These are phyloP conservation scores for Heliconius congener DNA, from an alignment of 1,140 invertebrate species.

Conservation along the genomic window DNA sequence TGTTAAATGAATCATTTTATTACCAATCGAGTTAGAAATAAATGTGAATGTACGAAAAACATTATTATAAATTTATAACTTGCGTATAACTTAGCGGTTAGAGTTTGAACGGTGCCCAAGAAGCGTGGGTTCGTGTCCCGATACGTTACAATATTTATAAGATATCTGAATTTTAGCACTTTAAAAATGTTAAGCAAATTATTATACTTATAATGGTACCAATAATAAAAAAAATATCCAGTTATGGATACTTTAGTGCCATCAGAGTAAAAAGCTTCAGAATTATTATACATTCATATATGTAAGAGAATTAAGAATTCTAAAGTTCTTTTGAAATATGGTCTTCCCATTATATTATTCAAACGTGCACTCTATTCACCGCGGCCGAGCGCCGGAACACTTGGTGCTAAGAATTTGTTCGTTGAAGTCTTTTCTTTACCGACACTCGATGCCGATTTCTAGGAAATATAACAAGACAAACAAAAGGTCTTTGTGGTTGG, in stretches of 20 bases:
- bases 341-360: neutral
- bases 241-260: neutral
- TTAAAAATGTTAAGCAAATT: too few relatives aligned
- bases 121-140: too few relatives aligned
- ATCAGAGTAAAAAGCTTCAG: neutral
- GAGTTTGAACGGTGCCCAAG: too few relatives aligned
- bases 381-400: neutral
- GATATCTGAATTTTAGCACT: too few relatives aligned
- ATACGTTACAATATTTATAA: too few relatives aligned
- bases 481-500: conserved; percentile 4
- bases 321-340: neutral
- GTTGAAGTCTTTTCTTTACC: conserved; percentile 52
- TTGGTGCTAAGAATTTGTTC: conserved; percentile 30
- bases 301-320: neutral
- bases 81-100: too few relatives aligned
- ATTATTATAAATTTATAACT: too few relatives aligned
- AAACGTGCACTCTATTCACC: neutral
- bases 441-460: conserved; percentile 27
- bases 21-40: neutral
- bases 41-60: too few relatives aligned
- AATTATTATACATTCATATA: neutral
- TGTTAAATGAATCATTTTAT: neutral
- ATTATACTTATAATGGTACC: too few relatives aligned
- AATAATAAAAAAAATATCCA: too few relatives aligned
- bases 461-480: conserved; percentile 27